phyloP scores from a whole-genome alignment of 2,797 vertebrate species.

The Gallirallus australis region DNA sequence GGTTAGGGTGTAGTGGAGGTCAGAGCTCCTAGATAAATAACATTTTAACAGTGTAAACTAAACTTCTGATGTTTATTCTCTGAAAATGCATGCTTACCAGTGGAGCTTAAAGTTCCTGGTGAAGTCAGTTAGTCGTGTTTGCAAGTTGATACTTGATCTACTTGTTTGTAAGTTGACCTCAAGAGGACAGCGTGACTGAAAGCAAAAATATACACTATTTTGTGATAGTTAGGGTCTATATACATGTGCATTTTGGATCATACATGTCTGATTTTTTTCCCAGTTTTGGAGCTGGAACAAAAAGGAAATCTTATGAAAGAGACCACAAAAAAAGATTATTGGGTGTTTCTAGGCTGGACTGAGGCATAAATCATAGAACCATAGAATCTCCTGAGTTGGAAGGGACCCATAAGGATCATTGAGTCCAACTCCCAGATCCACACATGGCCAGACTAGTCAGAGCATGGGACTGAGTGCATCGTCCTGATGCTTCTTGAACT shows the following conservation, averaged over 20 bases:
- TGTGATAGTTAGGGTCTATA: not conserved
- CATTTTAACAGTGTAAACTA: not conserved
- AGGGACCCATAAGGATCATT: no score
- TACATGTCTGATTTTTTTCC: not conserved
- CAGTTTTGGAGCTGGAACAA: not conserved
- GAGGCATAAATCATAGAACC: not conserved
- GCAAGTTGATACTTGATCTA: not conserved
- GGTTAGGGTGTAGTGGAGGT: not conserved
- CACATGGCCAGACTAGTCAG: no score
- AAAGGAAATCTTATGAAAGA: not conserved
- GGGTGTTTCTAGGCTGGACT: not conserved
- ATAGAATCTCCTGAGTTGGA: no score
- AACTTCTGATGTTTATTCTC: not conserved
- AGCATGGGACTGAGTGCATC: no score
- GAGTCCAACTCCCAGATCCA: no score
- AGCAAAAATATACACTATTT: not conserved
- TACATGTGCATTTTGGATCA: not conserved
- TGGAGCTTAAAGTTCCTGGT: not conserved
- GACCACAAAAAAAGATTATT: not conserved
- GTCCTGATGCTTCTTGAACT: no score
- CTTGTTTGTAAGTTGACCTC: not conserved
- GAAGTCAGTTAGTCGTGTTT: not conserved
- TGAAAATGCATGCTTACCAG: not conserved
- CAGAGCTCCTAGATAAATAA: not conserved
- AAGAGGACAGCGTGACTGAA: not conserved